These are phyloP conservation scores for Epinephelus coioides DNA, from an alignment of 2,797 vertebrate species.

Conservation along the genomic window DNA sequence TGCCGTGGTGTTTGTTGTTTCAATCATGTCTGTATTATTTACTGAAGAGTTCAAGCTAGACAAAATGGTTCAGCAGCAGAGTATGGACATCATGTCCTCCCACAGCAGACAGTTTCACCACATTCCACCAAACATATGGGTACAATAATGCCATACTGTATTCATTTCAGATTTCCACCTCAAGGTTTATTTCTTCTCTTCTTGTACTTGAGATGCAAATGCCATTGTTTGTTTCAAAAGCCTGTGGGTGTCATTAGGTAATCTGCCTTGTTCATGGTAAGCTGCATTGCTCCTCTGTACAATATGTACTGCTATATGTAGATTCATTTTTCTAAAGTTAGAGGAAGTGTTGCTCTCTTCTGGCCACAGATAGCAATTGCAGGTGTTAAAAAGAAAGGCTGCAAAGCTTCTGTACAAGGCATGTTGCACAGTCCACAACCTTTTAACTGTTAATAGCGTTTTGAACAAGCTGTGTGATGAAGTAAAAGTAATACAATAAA, in stretches of 20 bases:
- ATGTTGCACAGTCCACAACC: slow-evolving; percentile 8
- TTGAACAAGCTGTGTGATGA: not conserved
- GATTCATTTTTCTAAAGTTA: not conserved
- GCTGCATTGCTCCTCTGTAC: not conserved
- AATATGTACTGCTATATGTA: no score
- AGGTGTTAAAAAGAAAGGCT: not conserved
- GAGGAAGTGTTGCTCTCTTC: slow-evolving; percentile 56
- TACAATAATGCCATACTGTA: not conserved
- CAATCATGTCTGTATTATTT: not conserved
- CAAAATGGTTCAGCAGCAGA: not conserved
- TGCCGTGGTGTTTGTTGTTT: not conserved
- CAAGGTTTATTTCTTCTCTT: not conserved
- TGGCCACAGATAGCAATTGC: slow-evolving; percentile 36
- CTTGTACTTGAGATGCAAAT: not conserved
- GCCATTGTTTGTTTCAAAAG: not conserved
- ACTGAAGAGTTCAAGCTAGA: not conserved
- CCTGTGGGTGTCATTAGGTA: not conserved
- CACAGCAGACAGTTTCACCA: slow-evolving; percentile 2
- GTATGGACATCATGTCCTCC: not conserved
- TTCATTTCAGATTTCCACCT: not conserved
- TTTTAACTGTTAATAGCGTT: not conserved
- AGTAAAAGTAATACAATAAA: not conserved
- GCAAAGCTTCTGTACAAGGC: not conserved
- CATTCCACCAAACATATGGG: not conserved
- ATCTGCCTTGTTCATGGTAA: not conserved